These are phyloP conservation scores for Oscheius myriophilus DNA, from an alignment of 2,888 invertebrate species.

Conservation along the genomic window DNA sequence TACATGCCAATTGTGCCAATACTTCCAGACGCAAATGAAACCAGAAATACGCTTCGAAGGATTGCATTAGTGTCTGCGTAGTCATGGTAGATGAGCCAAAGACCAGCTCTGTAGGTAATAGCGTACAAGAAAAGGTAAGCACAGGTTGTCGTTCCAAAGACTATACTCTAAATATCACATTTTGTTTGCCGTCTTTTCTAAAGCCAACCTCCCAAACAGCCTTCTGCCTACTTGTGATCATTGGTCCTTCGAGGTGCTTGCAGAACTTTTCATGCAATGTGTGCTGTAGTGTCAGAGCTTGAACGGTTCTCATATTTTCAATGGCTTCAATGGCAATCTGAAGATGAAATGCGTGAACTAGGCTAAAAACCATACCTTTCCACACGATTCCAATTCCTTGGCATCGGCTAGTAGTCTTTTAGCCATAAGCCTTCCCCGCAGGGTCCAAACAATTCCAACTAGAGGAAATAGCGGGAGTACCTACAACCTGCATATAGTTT, in stretches of 20 bases:
- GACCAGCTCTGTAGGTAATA: constrained; percentile 71
- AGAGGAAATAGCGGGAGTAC: too few relatives aligned
- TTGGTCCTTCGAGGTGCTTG: constrained; percentile 49
- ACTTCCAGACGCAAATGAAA: constrained; percentile 74
- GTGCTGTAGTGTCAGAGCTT: constrained; percentile 14
- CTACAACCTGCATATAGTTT: too few relatives aligned
- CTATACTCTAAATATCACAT: constrained; percentile 56
- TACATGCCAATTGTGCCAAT: constrained; percentile 72
- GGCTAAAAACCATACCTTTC: constrained; percentile 72
- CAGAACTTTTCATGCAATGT: constrained; percentile 24
- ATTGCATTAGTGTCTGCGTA: constrained; percentile 72
- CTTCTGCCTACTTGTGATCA: constrained; percentile 36
- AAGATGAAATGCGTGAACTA: constrained; percentile 1
- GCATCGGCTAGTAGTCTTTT: constrained; percentile 73
- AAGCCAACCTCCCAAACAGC: constrained; percentile 34
- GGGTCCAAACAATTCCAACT: constrained; percentile 39
- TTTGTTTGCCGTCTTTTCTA: neutral
- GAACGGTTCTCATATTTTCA: constrained; percentile 15
- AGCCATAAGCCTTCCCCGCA: constrained; percentile 71
- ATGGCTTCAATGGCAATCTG: constrained; percentile 21
- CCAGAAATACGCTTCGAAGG: constrained; percentile 73
- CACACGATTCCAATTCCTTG: constrained; percentile 74
- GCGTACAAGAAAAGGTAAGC: constrained; percentile 72
- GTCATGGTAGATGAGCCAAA: constrained; percentile 72
- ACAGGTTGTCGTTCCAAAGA: constrained; percentile 68